Evolutionary conservation across 2,888 invertebrate species (phyloP), one percentile per base, ranked within the genome.

Genomic region (Latrodectus hesperus): DNA sequence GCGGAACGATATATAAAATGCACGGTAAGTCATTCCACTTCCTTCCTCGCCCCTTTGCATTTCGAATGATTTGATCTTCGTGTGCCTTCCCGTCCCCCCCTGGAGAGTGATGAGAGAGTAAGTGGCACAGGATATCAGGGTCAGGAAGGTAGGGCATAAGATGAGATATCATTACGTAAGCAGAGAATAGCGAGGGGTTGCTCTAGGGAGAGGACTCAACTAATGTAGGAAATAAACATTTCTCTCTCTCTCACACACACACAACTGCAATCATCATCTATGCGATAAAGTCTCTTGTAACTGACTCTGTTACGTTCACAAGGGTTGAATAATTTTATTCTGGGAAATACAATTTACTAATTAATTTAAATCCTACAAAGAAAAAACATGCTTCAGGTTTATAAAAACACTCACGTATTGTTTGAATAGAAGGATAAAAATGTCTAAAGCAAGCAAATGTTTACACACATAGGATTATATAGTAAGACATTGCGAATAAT

Each of bases 191-290:
- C 6, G 60, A n/a, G 12, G 60, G 60, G 60, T 14, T 60, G 60
- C 14, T n/a, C 60, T 12, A 5, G 60, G 11, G 10, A 60, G 60
- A n/a, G 60, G n/a, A 60, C 6, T 60, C 60, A 60, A 9, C 60
- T 60, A 51, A 80, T 72, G 71, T 64, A 22, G 53, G 12, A 65
- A 52, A 78, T 81, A 73, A 81, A 81, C 74, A 74, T 81, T 81
- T 81, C 38, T 38, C 38, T 38, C 38, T 38, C 38, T 38, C n/a
- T n/a, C n/a, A n/a, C n/a, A n/a, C n/a, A n/a, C n/a, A n/a, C 4
- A 38, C 38, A 1, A 38, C 38, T 38, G 38, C 2, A 38, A 38
- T 38, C 38, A 38, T 38, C 2, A 38, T 6, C 38, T 4, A 38
- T 38, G 38, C 38, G 2, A 38, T 38, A 38, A 38, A 38, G 4